Evolutionary conservation across 2,888 invertebrate species (phyloP).

Genomic region (Drosophila vallismaia): DNA sequence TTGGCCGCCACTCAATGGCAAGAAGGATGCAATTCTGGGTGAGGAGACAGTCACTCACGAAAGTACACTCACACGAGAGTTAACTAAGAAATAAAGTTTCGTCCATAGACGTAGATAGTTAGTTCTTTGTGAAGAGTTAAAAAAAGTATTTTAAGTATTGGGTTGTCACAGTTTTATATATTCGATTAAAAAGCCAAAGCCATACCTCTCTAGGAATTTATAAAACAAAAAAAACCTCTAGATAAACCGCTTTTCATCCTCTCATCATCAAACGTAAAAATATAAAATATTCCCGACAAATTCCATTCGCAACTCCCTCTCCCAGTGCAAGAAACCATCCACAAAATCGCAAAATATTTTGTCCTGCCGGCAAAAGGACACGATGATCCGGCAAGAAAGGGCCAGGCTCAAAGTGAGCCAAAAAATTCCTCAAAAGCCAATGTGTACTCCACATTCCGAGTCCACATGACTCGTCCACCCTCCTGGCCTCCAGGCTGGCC

Average conservation of each 20-base stretch:
- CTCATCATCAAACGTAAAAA: slow-evolving; percentile 3
- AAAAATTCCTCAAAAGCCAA: slow-evolving; percentile 65
- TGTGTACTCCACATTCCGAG: slow-evolving; percentile 16
- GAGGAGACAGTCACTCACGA: slow-evolving; percentile 35
- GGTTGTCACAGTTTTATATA: neutral
- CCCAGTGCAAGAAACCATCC: slow-evolving; percentile 28
- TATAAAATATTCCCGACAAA: slow-evolving; percentile 20
- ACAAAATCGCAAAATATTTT: slow-evolving; percentile 61
- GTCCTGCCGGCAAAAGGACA: slow-evolving; percentile 56
- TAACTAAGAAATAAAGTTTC: slow-evolving; percentile 2
- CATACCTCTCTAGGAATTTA: neutral
- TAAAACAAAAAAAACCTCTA: neutral
- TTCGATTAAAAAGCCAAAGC: neutral
- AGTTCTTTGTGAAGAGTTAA: slow-evolving; percentile 6
- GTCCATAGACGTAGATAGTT: neutral
- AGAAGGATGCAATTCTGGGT: slow-evolving; percentile 36
- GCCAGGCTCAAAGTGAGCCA: slow-evolving; percentile 51
- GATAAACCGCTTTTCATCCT: slow-evolving; percentile 1
- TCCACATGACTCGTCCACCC: slow-evolving; percentile 1
- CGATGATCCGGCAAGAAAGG: slow-evolving; percentile 56
- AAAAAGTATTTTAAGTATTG: neutral
- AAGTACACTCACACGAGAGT: slow-evolving; percentile 13
- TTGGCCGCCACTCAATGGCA: slow-evolving; percentile 48
- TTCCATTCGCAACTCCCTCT: neutral
- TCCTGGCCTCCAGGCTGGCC: slow-evolving; percentile 8